These are phyloP conservation scores for Troides helena DNA, from an alignment of 2,888 invertebrate species.

Conservation along the genomic window DNA sequence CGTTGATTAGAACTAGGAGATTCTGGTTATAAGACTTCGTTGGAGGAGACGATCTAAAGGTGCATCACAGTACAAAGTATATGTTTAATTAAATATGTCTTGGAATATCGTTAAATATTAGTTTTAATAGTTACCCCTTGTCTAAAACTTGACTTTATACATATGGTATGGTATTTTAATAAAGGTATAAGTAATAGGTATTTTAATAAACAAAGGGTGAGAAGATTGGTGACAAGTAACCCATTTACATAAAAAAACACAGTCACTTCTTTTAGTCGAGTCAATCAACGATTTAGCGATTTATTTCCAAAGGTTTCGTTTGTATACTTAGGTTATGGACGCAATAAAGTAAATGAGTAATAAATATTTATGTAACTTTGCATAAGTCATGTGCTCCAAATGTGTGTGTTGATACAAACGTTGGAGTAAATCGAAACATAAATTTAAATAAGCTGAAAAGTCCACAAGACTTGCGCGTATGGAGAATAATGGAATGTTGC, in stretches of 20 bases:
- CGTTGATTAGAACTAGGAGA: no score
- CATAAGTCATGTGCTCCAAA: slow-evolving; percentile 13
- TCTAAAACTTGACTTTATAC: no score
- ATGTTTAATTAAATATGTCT: no score
- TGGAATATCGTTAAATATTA: no score
- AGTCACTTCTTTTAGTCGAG: neutral
- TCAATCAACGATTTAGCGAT: neutral
- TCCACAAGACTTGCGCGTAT: slow-evolving; percentile 11
- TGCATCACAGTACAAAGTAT: no score
- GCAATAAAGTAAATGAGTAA: slow-evolving; percentile 5
- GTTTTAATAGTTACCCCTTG: no score
- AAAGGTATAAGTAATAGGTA: no score
- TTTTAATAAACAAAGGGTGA: no score
- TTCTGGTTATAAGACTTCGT: no score
- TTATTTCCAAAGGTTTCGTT: neutral
- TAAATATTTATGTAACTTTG: slow-evolving; percentile 23
- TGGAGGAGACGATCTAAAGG: no score
- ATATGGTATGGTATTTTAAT: no score
- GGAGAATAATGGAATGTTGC: slow-evolving; percentile 4
- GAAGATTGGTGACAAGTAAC: no score
- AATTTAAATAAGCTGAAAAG: slow-evolving; percentile 23
- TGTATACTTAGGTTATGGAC: neutral
- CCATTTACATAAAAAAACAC: neutral
- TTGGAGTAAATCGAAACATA: slow-evolving; percentile 18
- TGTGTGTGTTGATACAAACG: slow-evolving; percentile 12